Conservation (phyloP, 2,888 invertebrate species). For the Drosophila tanythrix region DNA sequence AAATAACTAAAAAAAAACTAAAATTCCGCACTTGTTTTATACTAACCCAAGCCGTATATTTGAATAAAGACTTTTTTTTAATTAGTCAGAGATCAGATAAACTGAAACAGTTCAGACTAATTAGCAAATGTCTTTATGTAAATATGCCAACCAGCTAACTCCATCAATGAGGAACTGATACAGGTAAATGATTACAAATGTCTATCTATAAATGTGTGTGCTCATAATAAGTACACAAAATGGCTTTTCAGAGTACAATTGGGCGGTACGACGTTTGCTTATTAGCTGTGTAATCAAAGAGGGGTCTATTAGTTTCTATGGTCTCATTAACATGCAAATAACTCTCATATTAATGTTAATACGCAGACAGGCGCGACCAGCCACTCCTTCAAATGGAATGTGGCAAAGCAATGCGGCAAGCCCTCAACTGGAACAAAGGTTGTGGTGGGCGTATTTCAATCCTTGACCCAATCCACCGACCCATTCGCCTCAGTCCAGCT, state of each 20-base stretch:
- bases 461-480: not conserved
- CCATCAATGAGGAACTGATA: not conserved
- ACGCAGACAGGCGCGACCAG: conserved; percentile 40
- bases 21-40: not conserved
- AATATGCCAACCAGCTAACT: not conserved
- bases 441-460: conserved; percentile 18
- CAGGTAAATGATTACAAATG: not conserved
- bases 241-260: not conserved
- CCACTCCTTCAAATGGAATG: conserved; percentile 36
- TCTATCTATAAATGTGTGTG: not conserved
- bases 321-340: conserved; percentile 73
- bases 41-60: too few species aligned
- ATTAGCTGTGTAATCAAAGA: conserved; percentile 67
- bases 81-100: not conserved
- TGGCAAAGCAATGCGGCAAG: conserved; percentile 48
- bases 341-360: conserved; percentile 58
- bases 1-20: not conserved
- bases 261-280: conserved; percentile 14
- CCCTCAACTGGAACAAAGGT: conserved; percentile 35
- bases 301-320: conserved; percentile 55
- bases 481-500: not conserved
- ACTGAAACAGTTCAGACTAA: not conserved
- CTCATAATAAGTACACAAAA: not conserved
- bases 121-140: not conserved
- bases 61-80: not conserved